These are phyloP conservation scores for Phocides pigmalion DNA, from an alignment of 1,140 invertebrate genomes.

Conservation along the genomic window DNA sequence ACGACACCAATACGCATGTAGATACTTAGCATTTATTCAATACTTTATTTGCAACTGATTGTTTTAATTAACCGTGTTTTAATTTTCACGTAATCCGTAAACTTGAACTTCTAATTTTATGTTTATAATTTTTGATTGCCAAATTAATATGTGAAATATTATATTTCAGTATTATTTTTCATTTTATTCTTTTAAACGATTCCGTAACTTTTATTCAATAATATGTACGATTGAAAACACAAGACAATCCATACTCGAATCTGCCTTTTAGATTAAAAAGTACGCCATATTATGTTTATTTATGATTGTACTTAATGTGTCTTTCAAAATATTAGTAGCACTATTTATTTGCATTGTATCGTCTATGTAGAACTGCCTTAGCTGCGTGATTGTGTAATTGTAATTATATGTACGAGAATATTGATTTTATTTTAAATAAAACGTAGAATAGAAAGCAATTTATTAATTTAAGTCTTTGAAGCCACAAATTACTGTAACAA, in stretches of 20 bases:
- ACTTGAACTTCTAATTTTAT: too few relatives aligned
- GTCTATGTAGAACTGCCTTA: neutral
- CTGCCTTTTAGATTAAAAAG: neutral
- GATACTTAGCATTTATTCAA: neutral
- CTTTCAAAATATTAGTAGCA: neutral
- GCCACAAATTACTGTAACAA: constrained; percentile 5
- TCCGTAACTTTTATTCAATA: too few relatives aligned
- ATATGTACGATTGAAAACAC: neutral
- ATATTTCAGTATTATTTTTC: too few relatives aligned
- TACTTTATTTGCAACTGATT: too few relatives aligned
- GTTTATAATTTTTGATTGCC: too few relatives aligned
- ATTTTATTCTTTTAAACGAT: too few relatives aligned
- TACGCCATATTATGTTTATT: neutral
- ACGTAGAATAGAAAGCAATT: neutral
- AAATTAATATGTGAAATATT: too few relatives aligned
- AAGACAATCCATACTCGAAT: neutral
- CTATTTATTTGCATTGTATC: neutral
- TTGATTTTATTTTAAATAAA: constrained; percentile 4
- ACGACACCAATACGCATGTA: constrained; percentile 18
- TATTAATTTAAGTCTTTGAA: constrained; percentile 4
- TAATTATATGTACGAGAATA: neutral
- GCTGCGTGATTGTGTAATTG: neutral
- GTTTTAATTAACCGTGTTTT: too few relatives aligned
- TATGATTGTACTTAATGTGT: neutral
- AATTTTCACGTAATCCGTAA: too few relatives aligned